Percentiles rank a stretch among this genome's conserved stretches.
Conservation (phyloP, 2,113 vertebrate genomes). For the Cricetomys ansorgei region DNA sequence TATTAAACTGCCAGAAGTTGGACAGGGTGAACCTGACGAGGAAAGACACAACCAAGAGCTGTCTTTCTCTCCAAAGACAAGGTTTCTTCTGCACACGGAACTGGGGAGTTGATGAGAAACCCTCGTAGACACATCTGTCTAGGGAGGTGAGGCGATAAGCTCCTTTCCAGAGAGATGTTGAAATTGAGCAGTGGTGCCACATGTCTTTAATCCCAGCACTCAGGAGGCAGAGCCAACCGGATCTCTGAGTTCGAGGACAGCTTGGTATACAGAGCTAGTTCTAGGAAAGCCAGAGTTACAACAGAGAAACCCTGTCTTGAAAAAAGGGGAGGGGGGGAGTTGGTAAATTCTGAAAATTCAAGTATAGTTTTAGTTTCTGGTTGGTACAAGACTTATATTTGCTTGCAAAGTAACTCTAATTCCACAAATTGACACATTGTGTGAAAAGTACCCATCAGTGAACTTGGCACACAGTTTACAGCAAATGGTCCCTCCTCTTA, state of each 20-base stretch:
- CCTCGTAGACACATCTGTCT: neutral
- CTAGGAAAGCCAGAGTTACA: too few species aligned
- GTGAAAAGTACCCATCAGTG: neutral
- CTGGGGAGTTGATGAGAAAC: neutral
- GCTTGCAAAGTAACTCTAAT: conserved; percentile 14
- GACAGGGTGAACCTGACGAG: neutral
- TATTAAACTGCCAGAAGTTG: neutral
- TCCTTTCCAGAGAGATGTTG: neutral
- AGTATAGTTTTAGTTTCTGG: neutral
- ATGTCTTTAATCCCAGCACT: too few species aligned
- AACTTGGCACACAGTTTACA: neutral
- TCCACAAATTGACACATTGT: neutral
- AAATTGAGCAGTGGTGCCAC: too few species aligned
- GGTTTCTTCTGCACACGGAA: neutral
- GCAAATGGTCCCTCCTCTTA: neutral
- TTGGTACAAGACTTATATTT: neutral
- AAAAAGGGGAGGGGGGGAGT: too few species aligned
- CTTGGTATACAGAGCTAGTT: too few species aligned
- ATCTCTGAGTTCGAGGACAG: too few species aligned
- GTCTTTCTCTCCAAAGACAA: neutral
- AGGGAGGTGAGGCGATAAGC: neutral
- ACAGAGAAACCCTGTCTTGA: too few species aligned
- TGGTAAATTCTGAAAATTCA: neutral
- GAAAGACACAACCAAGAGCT: neutral
- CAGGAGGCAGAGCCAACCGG: too few species aligned